Evolutionary conservation across 2,888 invertebrate genomes (phyloP).

Genomic region (Esperia sulphurella): DNA sequence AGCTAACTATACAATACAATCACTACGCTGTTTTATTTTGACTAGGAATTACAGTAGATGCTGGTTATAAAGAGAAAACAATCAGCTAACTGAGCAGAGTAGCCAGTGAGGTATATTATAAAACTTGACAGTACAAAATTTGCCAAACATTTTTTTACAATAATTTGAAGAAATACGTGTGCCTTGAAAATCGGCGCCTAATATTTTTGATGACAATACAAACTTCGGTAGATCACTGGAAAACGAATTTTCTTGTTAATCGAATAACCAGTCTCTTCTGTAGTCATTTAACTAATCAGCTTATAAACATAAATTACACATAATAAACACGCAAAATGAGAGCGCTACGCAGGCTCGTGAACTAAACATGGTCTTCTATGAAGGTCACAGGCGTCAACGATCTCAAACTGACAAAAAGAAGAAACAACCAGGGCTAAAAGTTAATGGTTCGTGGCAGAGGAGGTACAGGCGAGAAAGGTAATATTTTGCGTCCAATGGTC

Average conservation of each 20-base stretch:
- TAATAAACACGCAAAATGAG: neutral
- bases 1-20: conserved; percentile 49
- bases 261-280: conserved; percentile 2
- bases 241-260: neutral
- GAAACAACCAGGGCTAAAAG: too few relatives aligned
- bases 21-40: conserved; percentile 56
- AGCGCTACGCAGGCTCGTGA: neutral
- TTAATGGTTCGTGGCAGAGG: too few relatives aligned
- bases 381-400: neutral
- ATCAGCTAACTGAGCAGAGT: neutral
- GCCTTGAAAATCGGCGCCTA: neutral
- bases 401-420: too few relatives aligned
- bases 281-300: conserved; percentile 5
- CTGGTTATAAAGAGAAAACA: conserved; percentile 27
- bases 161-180: neutral
- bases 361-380: neutral
- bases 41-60: conserved; percentile 54
- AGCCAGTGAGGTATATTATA: neutral
- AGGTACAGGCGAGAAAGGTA: too few relatives aligned
- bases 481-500: too few relatives aligned
- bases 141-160: neutral
- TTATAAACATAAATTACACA: neutral
- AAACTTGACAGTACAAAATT: neutral
- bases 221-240: neutral
- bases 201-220: neutral